Evolutionary conservation across 2,797 vertebrate species (phyloP).

Genomic region (Podarcis siculus): DNA sequence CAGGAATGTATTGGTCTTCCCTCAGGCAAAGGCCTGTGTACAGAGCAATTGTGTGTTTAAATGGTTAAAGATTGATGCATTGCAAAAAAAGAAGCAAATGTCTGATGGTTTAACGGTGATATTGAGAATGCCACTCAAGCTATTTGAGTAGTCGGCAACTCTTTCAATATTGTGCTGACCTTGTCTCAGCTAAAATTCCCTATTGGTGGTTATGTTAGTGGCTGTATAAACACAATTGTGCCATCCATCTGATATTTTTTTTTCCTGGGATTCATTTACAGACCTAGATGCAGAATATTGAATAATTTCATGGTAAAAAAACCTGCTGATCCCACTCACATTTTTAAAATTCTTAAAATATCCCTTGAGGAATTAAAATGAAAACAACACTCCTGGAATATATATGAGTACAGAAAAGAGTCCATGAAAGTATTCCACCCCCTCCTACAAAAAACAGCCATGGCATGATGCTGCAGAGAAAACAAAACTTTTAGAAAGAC

Average conservation of each 20-base stretch:
- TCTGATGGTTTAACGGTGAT: background rate
- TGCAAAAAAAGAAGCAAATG: background rate
- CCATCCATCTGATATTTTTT: background rate
- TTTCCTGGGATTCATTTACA: conserved; percentile 21
- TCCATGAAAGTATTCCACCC: background rate
- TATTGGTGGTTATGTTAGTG: background rate
- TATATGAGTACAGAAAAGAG: background rate
- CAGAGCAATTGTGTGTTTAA: background rate
- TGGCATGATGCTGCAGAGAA: background rate
- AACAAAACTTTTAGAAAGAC: background rate
- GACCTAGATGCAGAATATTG: conserved; percentile 26
- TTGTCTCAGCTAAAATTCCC: conserved; percentile 38
- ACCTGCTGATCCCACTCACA: conserved; percentile 18
- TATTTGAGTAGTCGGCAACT: conserved; percentile 2
- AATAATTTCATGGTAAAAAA: conserved; percentile 43
- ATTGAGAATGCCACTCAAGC: background rate
- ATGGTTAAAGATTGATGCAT: background rate
- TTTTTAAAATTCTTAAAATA: conserved; percentile 17
- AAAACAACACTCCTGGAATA: background rate
- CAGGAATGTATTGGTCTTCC: too few relatives aligned
- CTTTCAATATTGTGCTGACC: conserved; percentile 37
- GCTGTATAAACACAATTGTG: background rate
- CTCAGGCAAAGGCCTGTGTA: background rate
- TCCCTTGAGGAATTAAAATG: conserved; percentile 20
- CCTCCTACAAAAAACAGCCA: background rate